A percentile compares a stretch with the other conserved stretches of the same genome.
Evolutionary conservation across 2,113 vertebrate species (phyloP).

Genomic region (Leptobrachium leishanense): DNA sequence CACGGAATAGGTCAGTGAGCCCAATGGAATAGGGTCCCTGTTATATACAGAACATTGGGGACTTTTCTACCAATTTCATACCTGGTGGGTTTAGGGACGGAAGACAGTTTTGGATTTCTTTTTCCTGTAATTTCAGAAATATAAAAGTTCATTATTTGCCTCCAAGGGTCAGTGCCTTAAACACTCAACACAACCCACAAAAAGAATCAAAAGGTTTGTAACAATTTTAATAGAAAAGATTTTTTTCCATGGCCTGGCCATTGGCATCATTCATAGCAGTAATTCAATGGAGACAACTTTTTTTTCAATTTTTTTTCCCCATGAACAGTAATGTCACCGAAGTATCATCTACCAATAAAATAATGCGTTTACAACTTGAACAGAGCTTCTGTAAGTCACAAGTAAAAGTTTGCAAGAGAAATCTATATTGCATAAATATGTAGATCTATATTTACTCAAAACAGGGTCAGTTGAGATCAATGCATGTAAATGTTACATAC

Average conservation of each 20-base stretch:
- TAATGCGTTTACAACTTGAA: conserved; percentile 68
- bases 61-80: too few relatives aligned
- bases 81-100: too few relatives aligned
- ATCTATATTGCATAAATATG: conserved; percentile 46
- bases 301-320: not conserved
- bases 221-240: conserved; percentile 21
- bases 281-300: not conserved
- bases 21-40: too few relatives aligned
- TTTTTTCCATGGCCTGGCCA: not conserved
- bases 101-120: too few relatives aligned
- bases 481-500: conserved; percentile 73
- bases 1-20: too few relatives aligned
- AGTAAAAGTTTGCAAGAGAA: conserved; percentile 73
- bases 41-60: too few relatives aligned
- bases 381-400: conserved; percentile 67
- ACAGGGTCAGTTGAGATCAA: conserved; percentile 67
- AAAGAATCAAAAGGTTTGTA: not conserved
- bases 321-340: not conserved
- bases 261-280: not conserved
- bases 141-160: too few relatives aligned
- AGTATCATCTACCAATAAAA: conserved; percentile 51
- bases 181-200: too few relatives aligned
- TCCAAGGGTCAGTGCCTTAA: too few relatives aligned
- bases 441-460: conserved; percentile 55
- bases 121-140: too few relatives aligned